phyloP scores from a whole-genome alignment of 2,888 invertebrate genomes.

The Aphrophora alni region DNA sequence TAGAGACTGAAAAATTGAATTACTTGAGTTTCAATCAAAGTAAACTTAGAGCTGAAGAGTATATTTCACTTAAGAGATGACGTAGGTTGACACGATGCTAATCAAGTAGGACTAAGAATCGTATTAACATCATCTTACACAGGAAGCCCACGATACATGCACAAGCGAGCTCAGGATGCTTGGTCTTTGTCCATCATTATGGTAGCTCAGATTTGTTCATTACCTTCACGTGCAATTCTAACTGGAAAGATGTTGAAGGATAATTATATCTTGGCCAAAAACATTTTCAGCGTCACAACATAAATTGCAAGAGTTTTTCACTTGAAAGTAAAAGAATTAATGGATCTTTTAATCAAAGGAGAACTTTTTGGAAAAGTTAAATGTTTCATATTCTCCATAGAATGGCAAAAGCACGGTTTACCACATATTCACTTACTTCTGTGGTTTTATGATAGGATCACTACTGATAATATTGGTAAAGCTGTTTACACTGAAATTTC shows the following conservation, averaged over 20 bases:
- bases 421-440: conserved; percentile 48
- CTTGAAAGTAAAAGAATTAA: neutral
- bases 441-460: conserved; percentile 48
- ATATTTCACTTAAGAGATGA: too few species aligned
- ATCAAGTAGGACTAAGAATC: neutral
- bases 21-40: neutral
- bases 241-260: neutral
- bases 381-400: neutral
- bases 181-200: neutral
- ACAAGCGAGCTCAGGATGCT: neutral
- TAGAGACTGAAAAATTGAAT: neutral
- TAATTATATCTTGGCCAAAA: neutral
- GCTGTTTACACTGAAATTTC: conserved; percentile 56
- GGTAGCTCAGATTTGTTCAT: conserved; percentile 55
- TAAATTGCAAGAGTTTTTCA: neutral
- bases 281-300: neutral
- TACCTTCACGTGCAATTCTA: conserved; percentile 42
- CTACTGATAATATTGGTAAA: conserved; percentile 49
- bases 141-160: neutral
- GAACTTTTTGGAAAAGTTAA: too few species aligned
- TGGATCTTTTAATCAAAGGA: conserved; percentile 13
- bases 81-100: neutral
- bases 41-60: too few species aligned
- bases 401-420: neutral
- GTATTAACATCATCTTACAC: neutral